Evolutionary conservation across 2,888 invertebrate species (phyloP).

Genomic region (Coleophora deauratella): DNA sequence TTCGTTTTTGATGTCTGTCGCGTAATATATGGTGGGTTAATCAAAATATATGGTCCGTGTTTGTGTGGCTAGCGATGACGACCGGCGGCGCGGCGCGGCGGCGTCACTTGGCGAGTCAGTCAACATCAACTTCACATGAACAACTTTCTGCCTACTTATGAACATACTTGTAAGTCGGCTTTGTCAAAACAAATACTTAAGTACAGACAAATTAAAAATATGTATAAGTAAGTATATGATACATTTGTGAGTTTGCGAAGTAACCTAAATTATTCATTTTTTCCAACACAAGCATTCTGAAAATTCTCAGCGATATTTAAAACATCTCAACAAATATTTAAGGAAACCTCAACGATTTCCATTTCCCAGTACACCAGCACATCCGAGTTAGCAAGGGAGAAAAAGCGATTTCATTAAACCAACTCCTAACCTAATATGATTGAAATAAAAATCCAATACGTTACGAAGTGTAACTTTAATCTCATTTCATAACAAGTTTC

Average conservation of each 20-base stretch:
- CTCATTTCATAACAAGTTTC: constrained; percentile 64
- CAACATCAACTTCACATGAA: not conserved
- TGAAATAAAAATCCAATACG: constrained; percentile 26
- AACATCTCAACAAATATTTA: no score
- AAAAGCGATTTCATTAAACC: constrained; percentile 16
- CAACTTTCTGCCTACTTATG: not conserved
- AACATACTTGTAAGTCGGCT: no score
- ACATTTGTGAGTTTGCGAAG: no score
- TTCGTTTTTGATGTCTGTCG: constrained; percentile 51
- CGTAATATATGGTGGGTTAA: constrained; percentile 41
- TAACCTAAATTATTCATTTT: no score
- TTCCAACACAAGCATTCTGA: no score
- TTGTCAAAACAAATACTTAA: no score
- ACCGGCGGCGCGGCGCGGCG: constrained; percentile 24
- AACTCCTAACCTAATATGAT: constrained; percentile 15
- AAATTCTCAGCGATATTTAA: no score
- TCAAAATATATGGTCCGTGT: constrained; percentile 49
- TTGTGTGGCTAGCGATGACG: constrained; percentile 21
- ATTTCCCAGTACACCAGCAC: not conserved
- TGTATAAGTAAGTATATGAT: no score
- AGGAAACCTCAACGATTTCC: no score
- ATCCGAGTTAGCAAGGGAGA: not conserved
- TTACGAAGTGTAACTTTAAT: constrained; percentile 52
- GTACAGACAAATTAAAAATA: no score
- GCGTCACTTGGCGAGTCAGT: not conserved